phyloP scores from a whole-genome alignment of 2,113 vertebrate species.

The Coturnix japonica region DNA sequence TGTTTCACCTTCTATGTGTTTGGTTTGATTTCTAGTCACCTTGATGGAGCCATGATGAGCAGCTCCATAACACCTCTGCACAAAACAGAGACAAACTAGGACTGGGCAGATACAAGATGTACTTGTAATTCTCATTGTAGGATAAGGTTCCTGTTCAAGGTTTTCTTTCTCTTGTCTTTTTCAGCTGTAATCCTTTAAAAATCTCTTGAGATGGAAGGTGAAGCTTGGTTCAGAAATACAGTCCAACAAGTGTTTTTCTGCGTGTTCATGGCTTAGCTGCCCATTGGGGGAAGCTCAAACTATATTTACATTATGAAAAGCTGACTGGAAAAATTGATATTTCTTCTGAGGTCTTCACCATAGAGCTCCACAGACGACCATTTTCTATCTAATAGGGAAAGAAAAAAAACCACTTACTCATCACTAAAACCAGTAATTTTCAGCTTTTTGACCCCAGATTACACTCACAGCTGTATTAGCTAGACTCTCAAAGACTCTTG shows the following conservation, averaged over 20 bases:
- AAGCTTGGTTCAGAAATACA: slow-evolving; percentile 77
- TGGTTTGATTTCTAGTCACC: slow-evolving; percentile 89
- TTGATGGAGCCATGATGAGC: slow-evolving; percentile 80
- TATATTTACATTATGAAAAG: slow-evolving; percentile 89
- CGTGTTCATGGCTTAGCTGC: slow-evolving; percentile 84
- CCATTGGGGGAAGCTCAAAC: slow-evolving; percentile 71
- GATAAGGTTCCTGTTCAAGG: slow-evolving; percentile 66
- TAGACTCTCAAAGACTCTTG: neutral
- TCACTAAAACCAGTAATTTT: slow-evolving; percentile 50
- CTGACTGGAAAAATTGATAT: slow-evolving; percentile 30
- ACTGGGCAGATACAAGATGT: slow-evolving; percentile 92
- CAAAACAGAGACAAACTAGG: slow-evolving; percentile 95
- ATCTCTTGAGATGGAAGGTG: slow-evolving; percentile 56
- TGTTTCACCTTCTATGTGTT: slow-evolving; percentile 86
- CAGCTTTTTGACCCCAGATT: slow-evolving; percentile 13
- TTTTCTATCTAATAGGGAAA: slow-evolving; percentile 81
- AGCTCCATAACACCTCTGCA: slow-evolving; percentile 89
- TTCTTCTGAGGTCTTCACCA: slow-evolving; percentile 77
- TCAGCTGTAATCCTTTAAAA: slow-evolving; percentile 70
- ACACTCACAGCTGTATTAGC: neutral
- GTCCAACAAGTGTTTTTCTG: slow-evolving; percentile 80
- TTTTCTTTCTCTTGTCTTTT: slow-evolving; percentile 60
- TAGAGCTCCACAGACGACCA: slow-evolving; percentile 74
- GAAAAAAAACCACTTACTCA: slow-evolving; percentile 61
- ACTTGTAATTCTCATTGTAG: slow-evolving; percentile 94